A percentile compares a stretch with the other conserved stretches of the same genome.
phyloP scores from a whole-genome alignment of 2,113 vertebrate genomes.

The Anoura caudifer region DNA sequence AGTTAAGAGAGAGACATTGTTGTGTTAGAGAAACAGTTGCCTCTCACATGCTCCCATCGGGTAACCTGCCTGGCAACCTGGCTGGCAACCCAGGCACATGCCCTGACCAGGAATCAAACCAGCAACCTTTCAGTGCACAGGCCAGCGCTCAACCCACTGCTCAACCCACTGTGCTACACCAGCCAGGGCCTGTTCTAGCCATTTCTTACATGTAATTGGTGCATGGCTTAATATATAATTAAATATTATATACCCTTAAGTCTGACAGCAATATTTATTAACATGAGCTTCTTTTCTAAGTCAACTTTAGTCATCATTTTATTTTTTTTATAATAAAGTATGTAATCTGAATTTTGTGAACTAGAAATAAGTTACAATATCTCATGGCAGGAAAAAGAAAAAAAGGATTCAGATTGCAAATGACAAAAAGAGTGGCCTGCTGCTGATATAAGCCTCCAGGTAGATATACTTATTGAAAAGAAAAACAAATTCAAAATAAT shows the following conservation, averaged over 20 bases:
- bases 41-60: too few species aligned
- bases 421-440: not conserved
- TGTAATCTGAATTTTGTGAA: not conserved
- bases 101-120: too few species aligned
- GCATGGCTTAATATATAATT: not conserved
- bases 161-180: too few species aligned
- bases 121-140: too few species aligned
- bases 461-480: not conserved
- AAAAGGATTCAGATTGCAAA: not conserved
- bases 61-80: too few species aligned
- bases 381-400: not conserved
- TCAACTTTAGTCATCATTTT: not conserved
- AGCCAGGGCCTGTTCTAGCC: not conserved
- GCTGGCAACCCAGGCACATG: too few species aligned
- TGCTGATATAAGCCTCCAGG: not conserved
- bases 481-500: not conserved
- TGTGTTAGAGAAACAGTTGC: too few species aligned
- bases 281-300: not conserved
- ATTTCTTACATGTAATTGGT: not conserved
- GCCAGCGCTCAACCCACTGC: too few species aligned
- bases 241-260: not conserved
- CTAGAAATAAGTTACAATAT: not conserved
- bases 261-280: not conserved
- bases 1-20: too few species aligned
- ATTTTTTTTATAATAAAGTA: not conserved